These are phyloP conservation scores for Bombus pascuorum DNA, from an alignment of 1,140 invertebrate genomes.

Conservation along the genomic window DNA sequence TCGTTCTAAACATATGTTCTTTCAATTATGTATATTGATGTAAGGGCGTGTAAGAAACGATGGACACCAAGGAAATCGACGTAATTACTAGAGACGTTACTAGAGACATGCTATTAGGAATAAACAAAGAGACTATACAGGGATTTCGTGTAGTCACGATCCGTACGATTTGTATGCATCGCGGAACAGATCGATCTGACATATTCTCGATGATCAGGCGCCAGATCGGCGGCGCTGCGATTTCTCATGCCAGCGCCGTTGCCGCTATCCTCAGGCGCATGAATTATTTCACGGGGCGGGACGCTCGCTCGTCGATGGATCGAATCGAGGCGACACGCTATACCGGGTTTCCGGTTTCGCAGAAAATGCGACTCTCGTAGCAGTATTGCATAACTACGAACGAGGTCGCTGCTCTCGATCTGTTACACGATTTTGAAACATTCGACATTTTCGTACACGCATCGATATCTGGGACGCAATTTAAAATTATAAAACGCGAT, in stretches of 20 bases:
- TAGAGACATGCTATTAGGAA: not conserved
- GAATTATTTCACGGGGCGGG: slow-evolving; percentile 66
- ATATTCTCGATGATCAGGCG: slow-evolving; percentile 67
- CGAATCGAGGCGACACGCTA: slow-evolving; percentile 15
- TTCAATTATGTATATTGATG: not conserved
- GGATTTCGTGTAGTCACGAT: not conserved
- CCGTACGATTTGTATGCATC: slow-evolving; percentile 69
- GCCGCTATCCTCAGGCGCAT: slow-evolving; percentile 50
- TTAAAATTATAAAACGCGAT: not conserved
- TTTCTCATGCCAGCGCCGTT: slow-evolving; percentile 69
- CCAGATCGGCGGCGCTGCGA: slow-evolving; percentile 71
- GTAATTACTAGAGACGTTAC: too few species aligned
- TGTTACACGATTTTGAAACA: not conserved
- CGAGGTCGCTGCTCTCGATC: not conserved
- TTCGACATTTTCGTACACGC: not conserved
- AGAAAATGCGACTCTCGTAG: slow-evolving; percentile 13
- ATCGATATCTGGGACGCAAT: not conserved
- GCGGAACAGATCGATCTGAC: slow-evolving; percentile 65
- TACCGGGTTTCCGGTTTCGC: slow-evolving; percentile 1
- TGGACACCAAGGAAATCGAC: not conserved
- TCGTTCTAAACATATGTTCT: not conserved
- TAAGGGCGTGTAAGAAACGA: not conserved
- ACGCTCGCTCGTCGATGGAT: slow-evolving; percentile 33
- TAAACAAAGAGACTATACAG: not conserved
- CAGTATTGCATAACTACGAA: not conserved